Percentiles rank a stretch among this genome's conserved stretches.
phyloP scores from a whole-genome alignment of 2,888 invertebrate species.

The Argyresthia albistria region DNA sequence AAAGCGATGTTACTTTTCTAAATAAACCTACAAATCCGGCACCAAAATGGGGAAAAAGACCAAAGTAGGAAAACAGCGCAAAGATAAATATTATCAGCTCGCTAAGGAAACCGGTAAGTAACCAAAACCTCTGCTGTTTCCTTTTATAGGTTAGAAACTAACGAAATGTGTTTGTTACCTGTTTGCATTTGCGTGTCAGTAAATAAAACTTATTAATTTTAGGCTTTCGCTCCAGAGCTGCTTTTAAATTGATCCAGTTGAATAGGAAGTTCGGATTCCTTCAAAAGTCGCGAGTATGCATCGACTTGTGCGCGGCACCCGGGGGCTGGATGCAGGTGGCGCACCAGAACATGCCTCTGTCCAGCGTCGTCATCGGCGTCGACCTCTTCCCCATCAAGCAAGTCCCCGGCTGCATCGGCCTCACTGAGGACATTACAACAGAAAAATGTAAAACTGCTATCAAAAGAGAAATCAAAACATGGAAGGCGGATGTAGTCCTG shows the following conservation, averaged over 20 bases:
- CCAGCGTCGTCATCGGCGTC: constrained; percentile 94
- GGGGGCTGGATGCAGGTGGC: constrained; percentile 99
- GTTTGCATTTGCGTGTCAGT: background rate
- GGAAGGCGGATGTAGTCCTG: constrained; percentile 97
- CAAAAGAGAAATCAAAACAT: constrained; percentile 89
- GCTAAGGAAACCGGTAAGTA: constrained; percentile 96
- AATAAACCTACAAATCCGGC: no score
- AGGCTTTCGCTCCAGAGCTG: constrained; percentile 98
- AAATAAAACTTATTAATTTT: constrained; percentile 16
- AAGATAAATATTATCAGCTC: constrained; percentile 98
- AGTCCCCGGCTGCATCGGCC: constrained; percentile 90
- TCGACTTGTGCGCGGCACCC: constrained; percentile 99
- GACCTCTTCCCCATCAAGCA: constrained; percentile 94
- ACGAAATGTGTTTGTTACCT: background rate
- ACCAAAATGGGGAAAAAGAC: constrained; percentile 91
- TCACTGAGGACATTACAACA: constrained; percentile 97
- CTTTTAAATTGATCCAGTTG: constrained; percentile 98
- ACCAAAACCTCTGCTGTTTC: background rate
- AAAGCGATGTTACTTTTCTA: no score
- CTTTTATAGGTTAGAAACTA: background rate
- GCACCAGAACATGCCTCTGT: constrained; percentile 96
- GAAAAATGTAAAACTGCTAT: constrained; percentile 90
- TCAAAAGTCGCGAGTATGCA: constrained; percentile 94
- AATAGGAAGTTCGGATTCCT: constrained; percentile 98
- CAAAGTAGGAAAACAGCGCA: constrained; percentile 97